These are phyloP conservation scores for Mythimna loreyi DNA, from an alignment of 2,888 invertebrate genomes.

Conservation along the genomic window DNA sequence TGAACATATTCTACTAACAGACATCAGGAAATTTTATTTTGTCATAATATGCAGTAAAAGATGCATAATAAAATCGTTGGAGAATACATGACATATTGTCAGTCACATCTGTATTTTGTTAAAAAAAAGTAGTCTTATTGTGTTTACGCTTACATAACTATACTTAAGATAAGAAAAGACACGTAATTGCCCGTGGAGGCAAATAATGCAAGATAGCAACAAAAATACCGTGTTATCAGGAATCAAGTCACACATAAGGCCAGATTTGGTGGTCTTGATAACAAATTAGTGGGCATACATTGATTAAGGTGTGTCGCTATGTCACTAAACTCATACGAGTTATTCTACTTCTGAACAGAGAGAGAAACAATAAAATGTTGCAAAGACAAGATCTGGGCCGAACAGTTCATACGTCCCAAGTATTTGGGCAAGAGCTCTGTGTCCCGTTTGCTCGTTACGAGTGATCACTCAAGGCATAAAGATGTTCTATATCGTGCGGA, in stretches of 20 bases:
- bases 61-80: not conserved
- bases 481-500: too few species aligned
- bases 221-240: constrained; percentile 63
- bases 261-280: constrained; percentile 67
- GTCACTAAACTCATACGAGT: constrained; percentile 11
- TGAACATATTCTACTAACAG: not conserved
- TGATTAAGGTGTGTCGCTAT: constrained; percentile 59
- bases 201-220: constrained; percentile 54
- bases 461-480: too few species aligned
- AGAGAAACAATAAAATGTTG: too few species aligned
- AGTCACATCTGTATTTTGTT: not conserved
- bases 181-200: constrained; percentile 41
- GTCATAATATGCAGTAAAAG: not conserved
- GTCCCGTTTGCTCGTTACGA: too few species aligned
- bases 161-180: constrained; percentile 21
- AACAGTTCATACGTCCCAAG: too few species aligned
- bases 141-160: constrained; percentile 36
- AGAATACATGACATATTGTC: too few species aligned
- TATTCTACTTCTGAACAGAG: too few species aligned
- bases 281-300: constrained; percentile 43
- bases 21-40: not conserved
- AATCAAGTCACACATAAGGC: constrained; percentile 63
- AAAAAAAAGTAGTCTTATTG: not conserved
- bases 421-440: too few species aligned
- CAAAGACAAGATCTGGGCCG: too few species aligned